Evolutionary conservation across 37 sponge, comb jelly and placozoan genomes (phyloP), one percentile per base, ranked within the genome.

Genomic region (Amphimedon queenslandica): DNA sequence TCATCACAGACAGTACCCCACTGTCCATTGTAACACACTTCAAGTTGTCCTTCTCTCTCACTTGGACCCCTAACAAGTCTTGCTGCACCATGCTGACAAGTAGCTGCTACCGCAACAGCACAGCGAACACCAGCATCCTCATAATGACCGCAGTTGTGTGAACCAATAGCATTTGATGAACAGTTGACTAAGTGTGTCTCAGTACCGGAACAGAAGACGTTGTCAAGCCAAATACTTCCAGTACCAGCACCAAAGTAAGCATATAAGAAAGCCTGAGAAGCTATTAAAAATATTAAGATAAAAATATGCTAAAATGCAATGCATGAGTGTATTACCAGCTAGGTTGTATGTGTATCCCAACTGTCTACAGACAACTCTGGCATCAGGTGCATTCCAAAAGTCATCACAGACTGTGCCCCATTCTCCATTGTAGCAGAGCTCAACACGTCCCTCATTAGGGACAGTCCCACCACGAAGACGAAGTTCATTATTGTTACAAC

Each of bases 1-100:
- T 74, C 75, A 74, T 77, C 75, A 63, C 75, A 74, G 20, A 74
- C 61, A 2, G 75, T 74, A 55, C 75, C 75, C 75, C 75, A 74
- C 4, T 8, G 61, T 63, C 64, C 64, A 25, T 30, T 36, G 8
- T 4, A 35, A 60, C 64, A 58, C 24, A 74, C 61, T 68, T 74
- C 75, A 5, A 74, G 63, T 25, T 67, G 75, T 28, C 75, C 75
- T 25, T 2, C 2, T 32, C 20, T 66, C 31, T 30, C 21, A 28
- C 6, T 29, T 24, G 64, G 57, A 31, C 75, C 75, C 65, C 67
- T 67, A 64, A 67, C 25, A 66, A 4, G 58, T 47, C 53, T 47
- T 8, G 53, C 13, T 47, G 8, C 53, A 47, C 53, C 53, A 47
- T 47, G 13, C 13, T 8, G 8, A 47, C 53, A 47, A 13, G 13